Conservation (phyloP, 1,140 invertebrate genomes). For the Calephelis virginiensis region DNA sequence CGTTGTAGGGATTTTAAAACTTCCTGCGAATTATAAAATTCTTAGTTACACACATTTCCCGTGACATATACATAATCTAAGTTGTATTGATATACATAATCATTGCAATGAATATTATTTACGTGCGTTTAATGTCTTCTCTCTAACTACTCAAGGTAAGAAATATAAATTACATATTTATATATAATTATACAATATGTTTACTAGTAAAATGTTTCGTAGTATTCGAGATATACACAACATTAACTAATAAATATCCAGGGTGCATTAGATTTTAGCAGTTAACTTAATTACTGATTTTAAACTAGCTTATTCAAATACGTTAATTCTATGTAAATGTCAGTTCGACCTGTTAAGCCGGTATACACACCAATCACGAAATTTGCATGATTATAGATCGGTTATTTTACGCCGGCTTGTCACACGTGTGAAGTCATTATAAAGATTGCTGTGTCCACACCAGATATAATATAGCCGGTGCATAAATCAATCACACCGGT, state of each 20-base stretch:
- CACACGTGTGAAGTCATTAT: constrained; percentile 9
- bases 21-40: too few species aligned
- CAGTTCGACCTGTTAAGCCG: background rate
- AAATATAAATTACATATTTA: background rate
- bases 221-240: background rate
- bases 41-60: too few species aligned
- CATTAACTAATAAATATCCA: background rate
- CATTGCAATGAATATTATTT: background rate
- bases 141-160: background rate
- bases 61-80: too few species aligned
- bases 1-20: too few species aligned
- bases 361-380: constrained; percentile 4
- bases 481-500: constrained; percentile 7
- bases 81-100: too few species aligned
- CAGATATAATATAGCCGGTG: constrained; percentile 1
- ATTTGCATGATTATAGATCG: constrained; percentile 17
- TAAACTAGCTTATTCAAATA: constrained; percentile 8
- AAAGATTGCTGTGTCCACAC: constrained; percentile 5
- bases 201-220: background rate
- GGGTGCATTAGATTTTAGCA: constrained; percentile 9
- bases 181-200: constrained; percentile 1
- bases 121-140: background rate
- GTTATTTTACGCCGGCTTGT: constrained; percentile 4
- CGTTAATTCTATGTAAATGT: constrained; percentile 13
- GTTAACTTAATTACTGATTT: constrained; percentile 15